phyloP scores from a whole-genome alignment of 2,113 vertebrate genomes.

The Rafetus swinhoei region DNA sequence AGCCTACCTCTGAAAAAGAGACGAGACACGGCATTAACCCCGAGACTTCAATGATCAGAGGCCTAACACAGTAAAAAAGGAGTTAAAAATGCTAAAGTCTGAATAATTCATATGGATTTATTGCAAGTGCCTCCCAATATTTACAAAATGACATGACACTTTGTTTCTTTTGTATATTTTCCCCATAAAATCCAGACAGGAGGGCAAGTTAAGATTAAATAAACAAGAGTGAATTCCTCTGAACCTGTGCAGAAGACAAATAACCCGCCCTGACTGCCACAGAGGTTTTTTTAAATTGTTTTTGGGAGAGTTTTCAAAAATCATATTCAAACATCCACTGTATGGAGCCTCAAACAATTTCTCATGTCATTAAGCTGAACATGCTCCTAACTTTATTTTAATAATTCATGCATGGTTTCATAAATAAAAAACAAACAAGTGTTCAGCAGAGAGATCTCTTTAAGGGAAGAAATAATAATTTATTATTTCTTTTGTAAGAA shows the following conservation, averaged over 20 bases:
- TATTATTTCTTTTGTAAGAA: constrained; percentile 81
- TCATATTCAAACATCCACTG: constrained; percentile 64
- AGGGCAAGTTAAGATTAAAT: constrained; percentile 59
- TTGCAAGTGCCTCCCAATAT: constrained; percentile 65
- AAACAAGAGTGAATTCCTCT: constrained; percentile 64
- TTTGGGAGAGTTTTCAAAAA: constrained; percentile 64
- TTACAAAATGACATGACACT: constrained; percentile 69
- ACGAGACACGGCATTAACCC: neutral
- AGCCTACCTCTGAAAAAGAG: neutral
- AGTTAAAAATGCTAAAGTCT: constrained; percentile 43
- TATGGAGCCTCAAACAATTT: constrained; percentile 69
- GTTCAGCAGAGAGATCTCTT: constrained; percentile 82
- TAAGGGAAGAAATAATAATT: constrained; percentile 82
- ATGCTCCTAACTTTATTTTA: constrained; percentile 79
- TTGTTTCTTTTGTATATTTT: constrained; percentile 65
- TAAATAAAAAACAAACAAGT: constrained; percentile 83
- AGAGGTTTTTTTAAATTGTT: constrained; percentile 38
- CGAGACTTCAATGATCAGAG: rapidly evolving
- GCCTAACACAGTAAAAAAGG: constrained; percentile 28
- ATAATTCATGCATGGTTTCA: constrained; percentile 82
- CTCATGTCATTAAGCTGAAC: constrained; percentile 78
- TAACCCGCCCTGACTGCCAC: constrained; percentile 46
- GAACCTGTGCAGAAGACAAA: constrained; percentile 56
- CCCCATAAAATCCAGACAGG: constrained; percentile 51
- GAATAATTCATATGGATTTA: constrained; percentile 58